A percentile compares a stretch with the other conserved stretches of the same genome.
Conservation (phyloP, 2,797 vertebrate genomes). For the Glossophaga mutica region DNA sequence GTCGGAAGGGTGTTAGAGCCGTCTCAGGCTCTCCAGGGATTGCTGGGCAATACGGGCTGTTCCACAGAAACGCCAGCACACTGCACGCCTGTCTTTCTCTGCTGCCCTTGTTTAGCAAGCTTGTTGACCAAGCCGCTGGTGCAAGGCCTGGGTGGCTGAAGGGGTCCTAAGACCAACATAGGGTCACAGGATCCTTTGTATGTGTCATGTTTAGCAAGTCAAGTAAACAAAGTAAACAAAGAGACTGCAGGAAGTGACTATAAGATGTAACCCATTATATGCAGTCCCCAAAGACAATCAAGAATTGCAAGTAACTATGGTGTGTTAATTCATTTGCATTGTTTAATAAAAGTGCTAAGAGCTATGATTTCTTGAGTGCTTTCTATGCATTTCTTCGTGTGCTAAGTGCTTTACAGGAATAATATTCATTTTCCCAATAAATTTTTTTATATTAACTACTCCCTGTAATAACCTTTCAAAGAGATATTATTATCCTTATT, state of each 20-base stretch:
- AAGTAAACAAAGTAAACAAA: slow-evolving; percentile 20
- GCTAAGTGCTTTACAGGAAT: not conserved
- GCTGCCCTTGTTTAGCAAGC: not conserved
- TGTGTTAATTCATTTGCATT: not conserved
- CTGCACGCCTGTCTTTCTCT: not conserved
- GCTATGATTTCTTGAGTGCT: not conserved
- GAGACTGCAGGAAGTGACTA: not conserved
- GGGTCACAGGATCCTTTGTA: not conserved
- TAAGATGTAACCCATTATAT: not conserved
- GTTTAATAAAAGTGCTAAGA: not conserved
- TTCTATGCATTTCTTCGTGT: not conserved
- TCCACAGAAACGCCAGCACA: not conserved
- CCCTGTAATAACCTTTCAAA: not conserved
- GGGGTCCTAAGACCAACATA: not conserved
- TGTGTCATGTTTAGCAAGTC: not conserved
- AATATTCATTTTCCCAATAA: slow-evolving; percentile 17
- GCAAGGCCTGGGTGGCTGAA: not conserved
- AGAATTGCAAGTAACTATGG: not conserved
- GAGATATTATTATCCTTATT: not conserved
- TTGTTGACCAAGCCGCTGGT: not conserved
- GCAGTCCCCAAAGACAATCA: not conserved
- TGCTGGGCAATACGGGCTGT: not conserved
- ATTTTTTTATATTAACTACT: slow-evolving; percentile 1
- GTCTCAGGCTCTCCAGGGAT: not conserved
- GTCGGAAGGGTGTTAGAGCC: not conserved